Conservation (phyloP, 1,140 invertebrate genomes). For the Scaptomyza hsui region DNA sequence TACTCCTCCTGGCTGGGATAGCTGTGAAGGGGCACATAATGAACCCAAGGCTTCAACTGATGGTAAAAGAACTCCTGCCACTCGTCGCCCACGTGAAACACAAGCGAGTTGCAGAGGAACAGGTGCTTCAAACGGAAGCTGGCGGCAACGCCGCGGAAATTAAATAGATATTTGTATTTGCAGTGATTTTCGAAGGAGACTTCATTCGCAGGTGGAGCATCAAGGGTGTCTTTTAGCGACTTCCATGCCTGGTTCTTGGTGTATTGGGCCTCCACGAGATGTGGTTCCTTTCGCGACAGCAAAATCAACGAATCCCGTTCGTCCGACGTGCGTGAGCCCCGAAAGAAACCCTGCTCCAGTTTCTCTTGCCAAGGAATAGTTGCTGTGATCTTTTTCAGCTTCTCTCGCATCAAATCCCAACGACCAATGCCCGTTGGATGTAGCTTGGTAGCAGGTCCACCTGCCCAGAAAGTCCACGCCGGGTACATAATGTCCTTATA, state of each 20-base stretch:
- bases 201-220: conserved; percentile 92
- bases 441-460: conserved; percentile 96
- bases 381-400: conserved; percentile 88
- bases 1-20: conserved; percentile 89
- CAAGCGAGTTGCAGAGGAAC: conserved; percentile 96
- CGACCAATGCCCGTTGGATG: conserved; percentile 96
- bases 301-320: conserved; percentile 96
- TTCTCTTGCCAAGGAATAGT: conserved; percentile 93
- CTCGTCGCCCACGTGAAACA: conserved; percentile 97
- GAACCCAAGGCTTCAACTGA: conserved; percentile 96
- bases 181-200: conserved; percentile 96
- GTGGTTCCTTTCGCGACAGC: conserved; percentile 90
- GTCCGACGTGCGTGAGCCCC: conserved; percentile 95
- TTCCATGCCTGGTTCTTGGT: conserved; percentile 99
- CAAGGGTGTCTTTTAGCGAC: conserved; percentile 94
- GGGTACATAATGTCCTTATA: conserved; percentile 98
- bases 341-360: conserved; percentile 91
- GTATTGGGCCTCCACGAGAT: conserved; percentile 95
- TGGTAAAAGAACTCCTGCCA: conserved; percentile 99
- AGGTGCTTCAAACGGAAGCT: conserved; percentile 99
- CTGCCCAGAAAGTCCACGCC: conserved; percentile 99
- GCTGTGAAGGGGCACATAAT: conserved; percentile 95
- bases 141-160: conserved; percentile 97
- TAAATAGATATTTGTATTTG: conserved; percentile 97
- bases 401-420: conserved; percentile 93